Base-by-base conservation (phyloP, 2,797 vertebrate species). In the Acipenser ruthenus region DNA sequence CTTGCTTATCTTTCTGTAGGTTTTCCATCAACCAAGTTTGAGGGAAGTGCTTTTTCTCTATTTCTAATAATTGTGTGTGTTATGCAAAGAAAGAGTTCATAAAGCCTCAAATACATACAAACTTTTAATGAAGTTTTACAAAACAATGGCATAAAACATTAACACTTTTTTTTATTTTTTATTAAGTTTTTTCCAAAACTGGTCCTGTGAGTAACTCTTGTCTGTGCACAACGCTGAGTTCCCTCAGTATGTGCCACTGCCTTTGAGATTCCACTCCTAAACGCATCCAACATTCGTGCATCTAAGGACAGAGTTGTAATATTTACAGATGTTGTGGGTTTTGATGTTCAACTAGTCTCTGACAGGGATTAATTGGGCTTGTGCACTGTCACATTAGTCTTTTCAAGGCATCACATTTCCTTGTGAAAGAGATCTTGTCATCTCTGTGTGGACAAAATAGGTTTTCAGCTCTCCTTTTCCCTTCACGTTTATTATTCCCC, bases 401-500 rank as follows among this genome's bases (percentile, higher is more conserved):
- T 72, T 74, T 97, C 90, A 99, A 80, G 93, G 91, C 74, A 94
- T 88, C 82, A 99, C 66, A 0, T 94, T 97, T 80, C 94, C 94
- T 80, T 97, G 96, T 72, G 96, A 99, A 67, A 94, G 90, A 67
- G 96, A 96, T 71, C 94, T 87, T 63, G 91, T 94, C 92, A 97
- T 96, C 84, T 99, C 96, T 0, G 96, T 95, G 87, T 95, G 94
- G 69, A 98, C 94, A 71, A 97, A 99, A 81, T 90, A 99, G 8
- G 96, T 99, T 86, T 94, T 96, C 79, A 99, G 75, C 61, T 98
- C 94, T 58, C 96, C 96, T 79, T 99, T 99, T 68, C 96, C 96
- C 83, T 98, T 99, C 66, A 99, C 96, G 0, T 99, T 99, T 81
- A 99, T 98, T 80, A 98, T 92, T 69, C 96, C 96, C 10, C 96